Percentiles rank a stretch among this genome's conserved stretches.
Evolutionary conservation across 2,113 vertebrate genomes (phyloP).

Genomic region (Egretta garzetta): DNA sequence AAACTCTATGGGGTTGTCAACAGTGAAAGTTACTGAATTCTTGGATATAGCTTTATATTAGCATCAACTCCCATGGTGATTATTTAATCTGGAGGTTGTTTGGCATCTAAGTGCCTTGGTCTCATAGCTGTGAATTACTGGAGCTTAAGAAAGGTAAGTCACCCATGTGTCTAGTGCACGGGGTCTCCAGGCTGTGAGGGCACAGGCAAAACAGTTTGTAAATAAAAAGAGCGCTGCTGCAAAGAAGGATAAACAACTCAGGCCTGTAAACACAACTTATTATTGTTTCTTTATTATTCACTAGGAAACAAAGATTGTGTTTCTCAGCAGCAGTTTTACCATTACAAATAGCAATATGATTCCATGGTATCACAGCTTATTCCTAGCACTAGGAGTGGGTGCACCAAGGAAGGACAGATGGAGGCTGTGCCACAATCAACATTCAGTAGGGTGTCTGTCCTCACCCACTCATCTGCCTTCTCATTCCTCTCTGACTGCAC

Average conservation of each 20-base stretch:
- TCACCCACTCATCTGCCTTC: conserved; percentile 56
- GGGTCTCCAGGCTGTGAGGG: not conserved
- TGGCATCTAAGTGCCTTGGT: not conserved
- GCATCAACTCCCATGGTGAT: not conserved
- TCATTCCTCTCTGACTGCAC: conserved; percentile 45
- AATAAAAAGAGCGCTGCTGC: not conserved
- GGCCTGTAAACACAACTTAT: conserved; percentile 5
- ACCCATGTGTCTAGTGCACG: not conserved
- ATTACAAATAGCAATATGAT: conserved; percentile 25
- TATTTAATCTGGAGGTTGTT: not conserved
- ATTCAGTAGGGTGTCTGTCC: conserved; percentile 43
- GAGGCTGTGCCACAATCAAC: conserved; percentile 46
- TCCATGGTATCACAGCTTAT: conserved; percentile 43
- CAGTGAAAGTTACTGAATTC: not conserved
- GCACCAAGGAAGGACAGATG: conserved; percentile 61
- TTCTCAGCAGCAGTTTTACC: conserved; percentile 47
- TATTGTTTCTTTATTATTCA: conserved; percentile 23
- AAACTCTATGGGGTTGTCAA: not conserved
- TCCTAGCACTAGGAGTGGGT: conserved; percentile 53
- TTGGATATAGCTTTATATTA: not conserved
- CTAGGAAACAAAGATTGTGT: conserved; percentile 28
- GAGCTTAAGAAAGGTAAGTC: not conserved
- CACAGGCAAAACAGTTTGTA: not conserved
- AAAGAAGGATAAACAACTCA: not conserved
- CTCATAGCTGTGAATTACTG: not conserved